These are phyloP conservation scores for Drosophila meridiana DNA, from an alignment of 2,888 invertebrate species.

Conservation along the genomic window DNA sequence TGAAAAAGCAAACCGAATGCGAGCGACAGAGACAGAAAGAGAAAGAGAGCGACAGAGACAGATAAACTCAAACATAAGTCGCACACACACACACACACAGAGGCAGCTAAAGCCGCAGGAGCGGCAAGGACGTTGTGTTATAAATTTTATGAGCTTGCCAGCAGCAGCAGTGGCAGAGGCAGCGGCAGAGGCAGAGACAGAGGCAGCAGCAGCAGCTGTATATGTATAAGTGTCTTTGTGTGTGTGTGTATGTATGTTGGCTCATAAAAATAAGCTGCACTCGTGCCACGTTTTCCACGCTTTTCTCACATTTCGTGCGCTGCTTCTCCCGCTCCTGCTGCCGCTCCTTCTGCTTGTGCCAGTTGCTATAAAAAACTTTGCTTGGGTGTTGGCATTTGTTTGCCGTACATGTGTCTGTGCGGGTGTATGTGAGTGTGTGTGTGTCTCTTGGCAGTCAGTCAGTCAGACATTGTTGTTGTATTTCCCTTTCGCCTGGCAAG, in stretches of 20 bases:
- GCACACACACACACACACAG: conserved; percentile 20
- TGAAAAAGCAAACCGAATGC: conserved; percentile 71
- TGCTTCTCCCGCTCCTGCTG: neutral
- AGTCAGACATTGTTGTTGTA: conserved; percentile 78
- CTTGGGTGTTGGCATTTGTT: conserved; percentile 71
- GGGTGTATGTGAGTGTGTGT: conserved; percentile 32
- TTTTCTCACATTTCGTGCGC: conserved; percentile 49
- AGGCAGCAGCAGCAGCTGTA: conserved; percentile 7
- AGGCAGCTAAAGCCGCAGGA: conserved; percentile 68
- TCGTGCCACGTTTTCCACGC: conserved; percentile 74
- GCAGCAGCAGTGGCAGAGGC: conserved; percentile 35
- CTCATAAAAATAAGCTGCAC: conserved; percentile 82
- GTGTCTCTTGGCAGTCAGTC: conserved; percentile 78
- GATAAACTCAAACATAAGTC: conserved; percentile 48
- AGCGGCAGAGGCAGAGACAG: no score
- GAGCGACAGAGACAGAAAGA: neutral
- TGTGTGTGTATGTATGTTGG: conserved; percentile 54
- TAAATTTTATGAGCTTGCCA: conserved; percentile 82
- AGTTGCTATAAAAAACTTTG: conserved; percentile 68
- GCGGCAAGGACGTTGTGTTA: conserved; percentile 82
- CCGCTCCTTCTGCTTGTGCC: conserved; percentile 13
- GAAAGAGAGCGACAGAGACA: conserved; percentile 14
- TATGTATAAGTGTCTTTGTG: conserved; percentile 35
- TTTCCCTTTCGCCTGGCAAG: conserved; percentile 67
- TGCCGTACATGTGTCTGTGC: conserved; percentile 19